These are phyloP conservation scores for Rhinichthys osculus DNA, from an alignment of 2,797 vertebrate genomes.

Conservation along the genomic window DNA sequence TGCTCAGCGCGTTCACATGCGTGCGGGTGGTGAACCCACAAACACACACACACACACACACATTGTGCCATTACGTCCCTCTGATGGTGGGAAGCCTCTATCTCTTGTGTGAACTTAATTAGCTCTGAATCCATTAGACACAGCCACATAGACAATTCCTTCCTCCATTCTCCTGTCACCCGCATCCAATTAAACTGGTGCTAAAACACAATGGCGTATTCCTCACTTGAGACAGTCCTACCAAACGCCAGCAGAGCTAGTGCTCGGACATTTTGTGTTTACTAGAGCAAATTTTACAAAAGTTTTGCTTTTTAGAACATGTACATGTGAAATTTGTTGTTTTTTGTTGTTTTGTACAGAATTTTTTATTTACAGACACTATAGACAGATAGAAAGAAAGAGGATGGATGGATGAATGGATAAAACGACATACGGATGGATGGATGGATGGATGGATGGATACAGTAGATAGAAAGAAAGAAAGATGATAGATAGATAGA, in stretches of 20 bases:
- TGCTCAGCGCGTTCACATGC: conserved; percentile 54
- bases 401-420: too few relatives aligned
- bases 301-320: not conserved
- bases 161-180: conserved; percentile 45
- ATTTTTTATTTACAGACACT: not conserved
- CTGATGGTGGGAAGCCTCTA: conserved; percentile 49
- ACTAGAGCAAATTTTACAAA: not conserved
- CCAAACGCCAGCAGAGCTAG: conserved; percentile 7
- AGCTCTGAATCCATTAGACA: conserved; percentile 62
- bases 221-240: conserved; percentile 24
- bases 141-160: conserved; percentile 49
- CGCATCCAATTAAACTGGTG: conserved; percentile 57
- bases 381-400: not conserved
- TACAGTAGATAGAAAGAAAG: not conserved
- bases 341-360: not conserved
- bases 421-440: not conserved
- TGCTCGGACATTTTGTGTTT: conserved; percentile 30
- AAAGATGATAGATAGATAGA: too few relatives aligned
- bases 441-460: not conserved
- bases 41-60: conserved; percentile 28
- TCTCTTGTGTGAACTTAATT: conserved; percentile 64
- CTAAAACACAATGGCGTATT: conserved; percentile 48
- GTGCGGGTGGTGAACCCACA: conserved; percentile 39
- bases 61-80: conserved; percentile 33
- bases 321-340: not conserved